Evolutionary conservation across 2,888 invertebrate species (phyloP).

Genomic region (Scelioninae gen. 2): DNA sequence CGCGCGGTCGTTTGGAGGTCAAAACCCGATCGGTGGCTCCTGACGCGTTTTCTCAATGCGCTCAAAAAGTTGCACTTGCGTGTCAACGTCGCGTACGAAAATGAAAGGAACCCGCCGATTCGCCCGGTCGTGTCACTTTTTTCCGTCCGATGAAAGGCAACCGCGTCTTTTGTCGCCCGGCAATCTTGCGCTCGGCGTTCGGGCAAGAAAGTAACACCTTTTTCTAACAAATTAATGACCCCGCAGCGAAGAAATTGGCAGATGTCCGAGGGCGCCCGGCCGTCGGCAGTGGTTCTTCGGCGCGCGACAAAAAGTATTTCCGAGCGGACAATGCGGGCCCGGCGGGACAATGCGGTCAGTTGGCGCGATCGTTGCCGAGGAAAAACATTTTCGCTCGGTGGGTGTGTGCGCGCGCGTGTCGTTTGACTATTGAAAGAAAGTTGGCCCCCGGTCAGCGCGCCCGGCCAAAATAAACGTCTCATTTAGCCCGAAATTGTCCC

Average conservation of each 20-base stretch:
- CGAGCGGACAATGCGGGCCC: slow-evolving; percentile 52
- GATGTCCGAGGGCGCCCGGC: slow-evolving; percentile 33
- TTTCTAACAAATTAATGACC: slow-evolving; percentile 41
- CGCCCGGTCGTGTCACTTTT: no score
- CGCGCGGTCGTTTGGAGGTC: no score
- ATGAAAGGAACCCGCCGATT: no score
- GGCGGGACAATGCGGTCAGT: slow-evolving; percentile 58
- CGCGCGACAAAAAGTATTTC: slow-evolving; percentile 57
- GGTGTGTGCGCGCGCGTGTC: slow-evolving; percentile 55
- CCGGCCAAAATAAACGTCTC: slow-evolving; percentile 67
- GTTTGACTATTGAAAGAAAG: slow-evolving; percentile 52
- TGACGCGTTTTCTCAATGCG: no score
- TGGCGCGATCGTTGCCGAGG: slow-evolving; percentile 50
- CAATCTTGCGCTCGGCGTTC: no score
- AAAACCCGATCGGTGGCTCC: no score
- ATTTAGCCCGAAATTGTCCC: slow-evolving; percentile 66
- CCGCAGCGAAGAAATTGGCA: slow-evolving; percentile 46
- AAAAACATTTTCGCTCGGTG: slow-evolving; percentile 58
- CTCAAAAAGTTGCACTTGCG: no score
- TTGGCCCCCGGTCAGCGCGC: slow-evolving; percentile 52
- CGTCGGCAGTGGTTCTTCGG: slow-evolving; percentile 42
- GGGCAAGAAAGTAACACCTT: slow-evolving; percentile 25
- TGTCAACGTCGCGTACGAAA: no score
- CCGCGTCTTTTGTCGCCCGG: no score
- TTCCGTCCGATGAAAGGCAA: no score